phyloP scores from a whole-genome alignment of 2,113 vertebrate genomes.

The Nansenia antarctica region DNA sequence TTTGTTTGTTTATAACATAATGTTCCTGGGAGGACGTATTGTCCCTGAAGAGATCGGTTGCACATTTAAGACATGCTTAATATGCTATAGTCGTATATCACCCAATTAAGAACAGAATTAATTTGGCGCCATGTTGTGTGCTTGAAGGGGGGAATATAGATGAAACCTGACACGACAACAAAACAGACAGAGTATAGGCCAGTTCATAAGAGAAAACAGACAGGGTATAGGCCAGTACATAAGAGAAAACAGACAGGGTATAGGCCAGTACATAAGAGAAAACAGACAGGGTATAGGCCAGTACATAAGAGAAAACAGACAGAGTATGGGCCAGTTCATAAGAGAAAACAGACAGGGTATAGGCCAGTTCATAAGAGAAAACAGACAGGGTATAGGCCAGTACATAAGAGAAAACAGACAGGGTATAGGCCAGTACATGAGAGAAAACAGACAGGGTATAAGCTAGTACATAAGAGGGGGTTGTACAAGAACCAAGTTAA shows the following conservation, averaged over 20 bases:
- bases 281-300: slow-evolving; percentile 5
- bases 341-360: neutral
- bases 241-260: slow-evolving; percentile 10
- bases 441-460: neutral
- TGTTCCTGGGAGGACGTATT: slow-evolving; percentile 60
- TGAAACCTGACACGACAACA: slow-evolving; percentile 42
- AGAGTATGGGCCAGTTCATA: neutral
- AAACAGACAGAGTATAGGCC: slow-evolving; percentile 8
- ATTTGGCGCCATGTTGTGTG: slow-evolving; percentile 38
- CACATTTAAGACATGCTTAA: slow-evolving; percentile 56
- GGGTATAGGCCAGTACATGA: neutral
- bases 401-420: neutral
- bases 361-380: neutral
- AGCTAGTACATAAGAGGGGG: too few species aligned
- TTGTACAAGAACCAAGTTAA: neutral
- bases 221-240: neutral
- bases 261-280: neutral
- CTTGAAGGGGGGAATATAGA: slow-evolving; percentile 48
- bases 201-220: slow-evolving; percentile 11
- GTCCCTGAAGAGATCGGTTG: slow-evolving; percentile 61
- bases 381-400: neutral
- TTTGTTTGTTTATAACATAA: slow-evolving; percentile 61
- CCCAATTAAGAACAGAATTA: slow-evolving; percentile 64
- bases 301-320: neutral
- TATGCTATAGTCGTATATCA: slow-evolving; percentile 44